A percentile compares a stretch with the other conserved stretches of the same genome.
Evolutionary conservation across 2,888 invertebrate species (phyloP).

Genomic region (Stenolophus ochropezus): DNA sequence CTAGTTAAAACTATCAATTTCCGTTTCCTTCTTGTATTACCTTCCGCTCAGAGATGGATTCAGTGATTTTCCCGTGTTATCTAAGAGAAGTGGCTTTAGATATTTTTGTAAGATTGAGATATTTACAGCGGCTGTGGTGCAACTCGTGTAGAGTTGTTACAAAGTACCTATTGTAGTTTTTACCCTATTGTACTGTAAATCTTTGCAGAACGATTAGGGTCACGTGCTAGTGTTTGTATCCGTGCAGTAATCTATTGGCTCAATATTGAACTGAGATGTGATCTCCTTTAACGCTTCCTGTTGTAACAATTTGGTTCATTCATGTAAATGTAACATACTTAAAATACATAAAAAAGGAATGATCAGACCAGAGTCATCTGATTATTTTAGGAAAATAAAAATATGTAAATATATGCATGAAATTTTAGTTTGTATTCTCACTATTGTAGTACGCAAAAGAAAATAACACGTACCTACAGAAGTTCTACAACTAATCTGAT

Average conservation of each 20-base stretch:
- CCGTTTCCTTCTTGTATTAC: background rate
- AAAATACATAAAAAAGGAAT: no score
- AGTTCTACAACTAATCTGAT: background rate
- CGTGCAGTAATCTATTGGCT: background rate
- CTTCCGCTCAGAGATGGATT: background rate
- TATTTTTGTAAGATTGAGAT: background rate
- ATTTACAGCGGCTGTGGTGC: background rate
- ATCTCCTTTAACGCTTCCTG: background rate
- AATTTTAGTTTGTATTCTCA: no score
- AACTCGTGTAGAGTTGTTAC: background rate
- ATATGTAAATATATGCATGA: no score
- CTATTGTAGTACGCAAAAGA: no score
- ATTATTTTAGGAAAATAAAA: no score
- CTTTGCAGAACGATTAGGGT: background rate
- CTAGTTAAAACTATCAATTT: background rate
- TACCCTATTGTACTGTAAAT: background rate
- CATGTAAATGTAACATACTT: no score
- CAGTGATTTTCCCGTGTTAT: background rate
- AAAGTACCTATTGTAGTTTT: background rate
- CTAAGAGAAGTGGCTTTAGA: background rate
- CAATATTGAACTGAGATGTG: background rate
- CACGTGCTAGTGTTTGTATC: background rate
- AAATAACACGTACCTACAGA: no score
- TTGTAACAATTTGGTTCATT: background rate
- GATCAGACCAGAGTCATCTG: no score